Evolutionary conservation across 2,797 vertebrate genomes (phyloP), one percentile per base, ranked within the genome.

Genomic region (Brachymystax lenok): DNA sequence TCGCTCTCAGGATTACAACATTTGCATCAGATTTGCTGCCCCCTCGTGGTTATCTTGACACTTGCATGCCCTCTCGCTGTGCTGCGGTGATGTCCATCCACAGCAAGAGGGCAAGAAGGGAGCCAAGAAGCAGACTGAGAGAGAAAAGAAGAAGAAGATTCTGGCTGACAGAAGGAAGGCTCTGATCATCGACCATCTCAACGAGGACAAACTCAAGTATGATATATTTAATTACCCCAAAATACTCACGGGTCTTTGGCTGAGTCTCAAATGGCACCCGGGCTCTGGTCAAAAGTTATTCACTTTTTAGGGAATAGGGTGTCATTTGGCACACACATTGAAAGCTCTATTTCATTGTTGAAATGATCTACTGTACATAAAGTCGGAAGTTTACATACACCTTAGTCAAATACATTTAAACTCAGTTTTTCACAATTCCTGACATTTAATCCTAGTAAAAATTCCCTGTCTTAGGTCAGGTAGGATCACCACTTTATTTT

Each of bases 111-210:
- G 86, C 35, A 93, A 90, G 79, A 92, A 71, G 74, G 93, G 93
- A 3, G 93, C 89, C 0, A 94, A 93, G 88, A 94, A 92, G 88
- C 93, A 94, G 86, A 95, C 93, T 0, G 93, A 94, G 85, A 91
- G 93, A 59, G 93, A 95, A 87, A 95, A 95, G 90, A 95, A 94
- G 78, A 93, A 67, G 85, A 94, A 94, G 85, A 94, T 94, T 70
- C 84, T 95, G 86, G 91, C 91, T 0, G 93, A 94, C 0, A 93
- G 93, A 82, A 92, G 81, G 78, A 95, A 94, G 85, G 70, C 89
- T 24, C 91, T 95, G 63, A 90, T 30, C 80, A 73, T 93, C 1
- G 93, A 95, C 66, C 87, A 92, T 74, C 90, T 94, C 74, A 87
- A 16, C 27, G 94, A 94, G 78, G 93, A 94, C 63, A 94, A 94